phyloP scores from a whole-genome alignment of 2,888 invertebrate species.

The Trissolcus japonicus region DNA sequence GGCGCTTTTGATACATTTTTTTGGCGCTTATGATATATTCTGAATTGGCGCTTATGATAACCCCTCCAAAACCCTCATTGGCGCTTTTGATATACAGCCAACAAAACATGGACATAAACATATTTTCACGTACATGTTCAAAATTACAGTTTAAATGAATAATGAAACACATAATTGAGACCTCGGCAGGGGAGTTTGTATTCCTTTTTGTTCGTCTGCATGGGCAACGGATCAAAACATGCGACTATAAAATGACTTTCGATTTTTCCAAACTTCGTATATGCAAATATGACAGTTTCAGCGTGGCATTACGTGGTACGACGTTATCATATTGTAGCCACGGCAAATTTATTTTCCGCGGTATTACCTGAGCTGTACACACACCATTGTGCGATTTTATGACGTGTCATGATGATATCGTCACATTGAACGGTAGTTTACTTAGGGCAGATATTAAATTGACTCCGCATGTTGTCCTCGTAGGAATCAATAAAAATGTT shows the following conservation, averaged over 20 bases:
- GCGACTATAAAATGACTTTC: conserved; percentile 27
- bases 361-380: conserved; percentile 38
- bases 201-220: neutral
- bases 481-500: conserved; percentile 41
- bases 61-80: no score
- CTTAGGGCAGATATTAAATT: conserved; percentile 36
- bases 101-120: no score
- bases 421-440: conserved; percentile 57
- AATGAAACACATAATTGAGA: no score
- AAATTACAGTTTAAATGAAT: no score
- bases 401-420: conserved; percentile 58
- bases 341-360: conserved; percentile 54
- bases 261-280: conserved; percentile 40
- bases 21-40: no score
- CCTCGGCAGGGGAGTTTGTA: no score
- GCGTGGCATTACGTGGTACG: conserved; percentile 48
- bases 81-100: no score
- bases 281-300: conserved; percentile 45
- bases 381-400: conserved; percentile 56
- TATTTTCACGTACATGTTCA: no score
- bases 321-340: conserved; percentile 47
- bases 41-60: no score
- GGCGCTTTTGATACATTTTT: no score
- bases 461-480: conserved; percentile 19
- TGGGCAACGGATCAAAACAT: conserved; percentile 14